A percentile compares a stretch with the other conserved stretches of the same genome.
phyloP scores from a whole-genome alignment of 1,140 invertebrate species.

The Ips nitidus region DNA sequence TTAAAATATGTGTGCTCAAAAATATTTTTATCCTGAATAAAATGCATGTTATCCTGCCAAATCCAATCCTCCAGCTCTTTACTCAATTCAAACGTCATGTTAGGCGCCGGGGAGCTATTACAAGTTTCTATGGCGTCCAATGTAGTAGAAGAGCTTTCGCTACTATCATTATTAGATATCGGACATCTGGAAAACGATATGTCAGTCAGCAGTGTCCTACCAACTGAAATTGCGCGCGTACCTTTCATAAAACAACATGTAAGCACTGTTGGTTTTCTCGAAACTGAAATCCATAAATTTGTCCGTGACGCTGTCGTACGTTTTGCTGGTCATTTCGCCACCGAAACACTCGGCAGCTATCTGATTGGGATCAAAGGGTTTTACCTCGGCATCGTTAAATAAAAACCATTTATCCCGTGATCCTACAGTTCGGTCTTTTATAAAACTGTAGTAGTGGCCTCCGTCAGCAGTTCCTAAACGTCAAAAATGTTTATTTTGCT shows the following conservation, averaged over 20 bases:
- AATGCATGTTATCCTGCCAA: conserved; percentile 95
- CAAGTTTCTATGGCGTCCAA: conserved; percentile 48
- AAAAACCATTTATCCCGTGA: conserved; percentile 88
- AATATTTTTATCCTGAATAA: conserved; percentile 92
- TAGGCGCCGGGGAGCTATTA: conserved; percentile 33
- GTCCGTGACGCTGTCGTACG: conserved; percentile 92
- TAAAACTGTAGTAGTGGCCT: conserved; percentile 96
- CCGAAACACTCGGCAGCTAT: conserved; percentile 95
- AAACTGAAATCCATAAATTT: conserved; percentile 97
- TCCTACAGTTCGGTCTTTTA: conserved; percentile 74
- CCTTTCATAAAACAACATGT: conserved; percentile 95
- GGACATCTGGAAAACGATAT: conserved; percentile 24
- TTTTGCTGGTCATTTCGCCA: conserved; percentile 96
- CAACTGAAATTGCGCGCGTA: conserved; percentile 41
- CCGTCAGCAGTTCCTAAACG: conserved; percentile 77
- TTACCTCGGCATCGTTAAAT: conserved; percentile 96
- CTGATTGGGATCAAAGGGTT: conserved; percentile 91
- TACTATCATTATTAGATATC: conserved; percentile 20
- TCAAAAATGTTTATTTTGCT: background rate
- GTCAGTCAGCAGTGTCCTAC: background rate
- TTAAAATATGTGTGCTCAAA: conserved; percentile 94
- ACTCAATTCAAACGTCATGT: conserved; percentile 62
- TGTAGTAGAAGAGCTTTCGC: conserved; percentile 49
- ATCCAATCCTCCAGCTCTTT: conserved; percentile 88
- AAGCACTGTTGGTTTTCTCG: conserved; percentile 96